Evolutionary conservation across 2,113 vertebrate genomes (phyloP).

Genomic region (Toxotes chatareus): DNA sequence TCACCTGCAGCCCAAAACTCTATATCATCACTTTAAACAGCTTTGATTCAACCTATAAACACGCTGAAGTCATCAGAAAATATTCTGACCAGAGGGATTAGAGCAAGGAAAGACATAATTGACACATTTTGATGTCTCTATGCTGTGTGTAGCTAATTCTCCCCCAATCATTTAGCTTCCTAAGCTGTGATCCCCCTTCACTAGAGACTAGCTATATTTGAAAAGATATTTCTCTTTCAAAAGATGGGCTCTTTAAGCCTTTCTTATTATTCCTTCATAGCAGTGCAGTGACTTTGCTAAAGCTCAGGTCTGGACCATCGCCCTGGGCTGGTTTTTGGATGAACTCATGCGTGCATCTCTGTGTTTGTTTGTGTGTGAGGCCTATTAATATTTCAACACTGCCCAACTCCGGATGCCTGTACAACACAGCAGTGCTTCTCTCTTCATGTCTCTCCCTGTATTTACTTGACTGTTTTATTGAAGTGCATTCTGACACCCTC

Average conservation of each 20-base stretch:
- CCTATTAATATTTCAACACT: conserved; percentile 85
- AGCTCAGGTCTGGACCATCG: conserved; percentile 79
- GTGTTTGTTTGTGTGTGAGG: conserved; percentile 83
- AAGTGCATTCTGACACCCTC: conserved; percentile 83
- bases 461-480: conserved; percentile 80
- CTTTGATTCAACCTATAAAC: conserved; percentile 56
- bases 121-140: conserved; percentile 72
- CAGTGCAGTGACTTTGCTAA: conserved; percentile 70
- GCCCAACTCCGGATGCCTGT: conserved; percentile 78
- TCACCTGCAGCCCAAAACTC: conserved; percentile 63
- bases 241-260: conserved; percentile 61
- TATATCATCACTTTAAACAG: conserved; percentile 60
- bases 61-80: conserved; percentile 67
- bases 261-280: conserved; percentile 66
- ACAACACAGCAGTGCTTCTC: conserved; percentile 78
- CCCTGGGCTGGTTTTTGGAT: conserved; percentile 82
- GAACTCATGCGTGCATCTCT: conserved; percentile 77
- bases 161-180: conserved; percentile 65
- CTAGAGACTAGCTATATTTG: conserved; percentile 63
- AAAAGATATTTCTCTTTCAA: conserved; percentile 68
- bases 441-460: conserved; percentile 77
- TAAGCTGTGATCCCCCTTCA: conserved; percentile 71
- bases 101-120: conserved; percentile 65
- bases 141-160: conserved; percentile 70
- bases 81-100: conserved; percentile 65